Evolutionary conservation across 2,888 invertebrate species (phyloP).

Genomic region (Selenia dentaria): DNA sequence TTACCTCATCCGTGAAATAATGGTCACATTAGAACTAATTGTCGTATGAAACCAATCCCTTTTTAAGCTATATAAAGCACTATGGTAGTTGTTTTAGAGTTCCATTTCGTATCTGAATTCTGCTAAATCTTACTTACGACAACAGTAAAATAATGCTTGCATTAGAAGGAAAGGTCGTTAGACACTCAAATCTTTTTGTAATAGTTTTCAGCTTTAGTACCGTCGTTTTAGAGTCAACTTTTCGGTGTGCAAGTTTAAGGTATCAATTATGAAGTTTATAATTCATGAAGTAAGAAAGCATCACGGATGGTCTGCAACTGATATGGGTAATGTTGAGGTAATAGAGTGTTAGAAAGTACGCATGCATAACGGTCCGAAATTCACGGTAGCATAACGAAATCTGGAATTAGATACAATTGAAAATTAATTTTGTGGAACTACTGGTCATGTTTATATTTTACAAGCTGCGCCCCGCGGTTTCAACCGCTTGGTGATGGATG

Average conservation of each 20-base stretch:
- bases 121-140: too few relatives aligned
- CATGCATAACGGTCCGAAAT: constrained; percentile 9
- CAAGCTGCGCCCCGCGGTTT: too few relatives aligned
- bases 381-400: constrained; percentile 14
- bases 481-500: too few relatives aligned
- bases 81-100: not conserved
- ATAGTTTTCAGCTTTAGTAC: too few relatives aligned
- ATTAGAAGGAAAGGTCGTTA: too few relatives aligned
- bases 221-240: too few relatives aligned
- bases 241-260: not conserved
- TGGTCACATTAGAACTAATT: not conserved
- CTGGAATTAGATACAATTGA: constrained; percentile 17
- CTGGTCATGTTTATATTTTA: not conserved
- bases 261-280: constrained; percentile 11
- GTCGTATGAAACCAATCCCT: not conserved
- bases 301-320: constrained; percentile 11
- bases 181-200: too few relatives aligned
- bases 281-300: constrained; percentile 20
- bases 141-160: too few relatives aligned
- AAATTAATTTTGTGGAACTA: constrained; percentile 8
- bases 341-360: constrained; percentile 18
- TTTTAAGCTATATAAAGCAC: not conserved
- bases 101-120: too few relatives aligned
- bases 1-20: constrained; percentile 20
- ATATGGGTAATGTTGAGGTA: constrained; percentile 4